Conservation (phyloP, 2,113 vertebrate genomes). For the Aegotheles bennettii region DNA sequence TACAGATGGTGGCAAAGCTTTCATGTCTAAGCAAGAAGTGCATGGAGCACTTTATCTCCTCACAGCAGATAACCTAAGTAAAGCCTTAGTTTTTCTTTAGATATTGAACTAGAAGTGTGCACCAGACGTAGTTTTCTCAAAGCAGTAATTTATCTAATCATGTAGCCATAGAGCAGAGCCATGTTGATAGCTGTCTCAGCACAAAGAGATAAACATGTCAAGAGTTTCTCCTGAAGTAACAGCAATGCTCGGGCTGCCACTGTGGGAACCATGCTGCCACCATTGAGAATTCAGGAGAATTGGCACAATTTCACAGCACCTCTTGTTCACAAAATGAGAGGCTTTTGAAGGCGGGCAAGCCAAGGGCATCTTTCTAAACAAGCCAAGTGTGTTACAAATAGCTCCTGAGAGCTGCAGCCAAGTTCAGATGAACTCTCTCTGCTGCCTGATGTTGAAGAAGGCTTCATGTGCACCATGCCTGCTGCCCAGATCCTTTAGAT, state of each 20-base stretch:
- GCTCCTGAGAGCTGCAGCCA: background rate
- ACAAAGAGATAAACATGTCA: background rate
- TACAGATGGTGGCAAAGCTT: background rate
- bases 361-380: background rate
- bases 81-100: background rate
- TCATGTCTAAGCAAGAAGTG: background rate
- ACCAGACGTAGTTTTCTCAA: background rate
- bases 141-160: slow-evolving; percentile 16
- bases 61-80: background rate
- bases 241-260: background rate
- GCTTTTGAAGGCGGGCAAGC: background rate
- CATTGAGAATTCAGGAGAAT: background rate
- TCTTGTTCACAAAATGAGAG: background rate
- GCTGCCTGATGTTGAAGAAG: background rate
- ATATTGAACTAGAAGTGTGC: background rate
- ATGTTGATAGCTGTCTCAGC: background rate
- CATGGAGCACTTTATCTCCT: background rate
- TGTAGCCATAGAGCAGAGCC: background rate
- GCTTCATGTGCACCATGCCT: background rate
- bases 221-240: background rate
- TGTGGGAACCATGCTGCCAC: background rate
- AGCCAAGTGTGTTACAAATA: background rate
- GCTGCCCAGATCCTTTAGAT: background rate
- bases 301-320: background rate
- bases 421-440: background rate